Evolutionary conservation across 2,888 invertebrate genomes (phyloP), one percentile per base, ranked within the genome.

Genomic region (Tipula helvola): DNA sequence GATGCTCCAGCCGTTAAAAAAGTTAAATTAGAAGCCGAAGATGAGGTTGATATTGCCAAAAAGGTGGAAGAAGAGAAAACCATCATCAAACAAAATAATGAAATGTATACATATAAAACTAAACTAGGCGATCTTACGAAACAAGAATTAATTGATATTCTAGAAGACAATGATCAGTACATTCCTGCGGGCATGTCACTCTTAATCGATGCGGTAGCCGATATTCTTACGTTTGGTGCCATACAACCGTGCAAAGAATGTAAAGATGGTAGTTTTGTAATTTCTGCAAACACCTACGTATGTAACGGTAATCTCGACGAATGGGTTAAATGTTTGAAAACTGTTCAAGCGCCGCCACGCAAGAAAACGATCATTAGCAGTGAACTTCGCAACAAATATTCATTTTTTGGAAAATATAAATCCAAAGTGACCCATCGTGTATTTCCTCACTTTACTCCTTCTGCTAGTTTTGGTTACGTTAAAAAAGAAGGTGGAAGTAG

Each of bases 181-280:
- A 90, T 96, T 86, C 94, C 95, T 0, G 87, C 90, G 87, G 96
- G 96, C 0, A 85, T 42, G 18, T 39, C 39, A 41, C 89, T 97
- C 96, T 93, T 95, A 87, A 90, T 96, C 87, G 97, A 98, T 90
- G 93, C 93, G 86, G 90, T 98, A 5, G 93, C 96, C 10, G 99
- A 99, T 91, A 93, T 94, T 44, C 95, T 99, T 94, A 93, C 95
- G 0, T 99, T 99, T 92, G 99, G 99, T 42, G 94, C 95, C 2
- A 92, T 97, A 3, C 91, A 93, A 87, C 94, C 94, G 0, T 99
- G 99, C 89, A 90, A 94, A 0, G 95, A 95, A 89, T 99, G 99
- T 90, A 93, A 94, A 86, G 90, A 92, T 1, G 96, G 96, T 0
- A 96, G 97, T 89, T 93, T 96, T 28, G 91, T 93, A 52, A 94